Base-by-base conservation (phyloP, 1,140 invertebrate genomes). In the Microplitis mediator region DNA sequence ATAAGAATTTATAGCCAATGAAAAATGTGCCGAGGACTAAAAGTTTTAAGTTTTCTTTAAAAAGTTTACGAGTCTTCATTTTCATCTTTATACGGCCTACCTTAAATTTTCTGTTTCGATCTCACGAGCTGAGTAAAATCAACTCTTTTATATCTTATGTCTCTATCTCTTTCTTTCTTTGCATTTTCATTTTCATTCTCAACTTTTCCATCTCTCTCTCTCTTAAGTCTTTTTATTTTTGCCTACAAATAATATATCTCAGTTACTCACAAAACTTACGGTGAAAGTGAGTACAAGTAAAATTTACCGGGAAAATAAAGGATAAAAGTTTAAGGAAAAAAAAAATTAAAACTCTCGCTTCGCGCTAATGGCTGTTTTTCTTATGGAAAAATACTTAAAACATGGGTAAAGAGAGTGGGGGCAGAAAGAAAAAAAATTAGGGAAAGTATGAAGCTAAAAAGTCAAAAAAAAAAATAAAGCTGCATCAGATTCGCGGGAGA, bases 321-420 rank as follows among this genome's bases (percentile, higher is more conserved):
- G 75, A 79, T 78, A 81, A 84, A 86, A 86, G 85, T 86, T 86
- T 85, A 80, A 76, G 78, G 82, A 45, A 9, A 45, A 1, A 83
- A 85, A 84, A 85, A 84, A 80, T 83, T 82, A 86, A 84, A 86
- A 86, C 85, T 85, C 84, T 83, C 77, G 84, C 84, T 86, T 85
- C 84, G 82, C 77, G 83, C 85, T 86, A 86, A 85, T 85, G 85
- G 84, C 84, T 85, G 84, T 85, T 86, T 86, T 86, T 84, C 85
- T 86, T 86, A 78, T 82, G 75, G 72, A 79, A 80, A 82, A 85
- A 85, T 84, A 81, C 85, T 86, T 84, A 84, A 65, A 50, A 61
- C 4, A 68, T 52, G 35, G 58, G 50, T 36, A 35, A 45, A 32
- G 45, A 35, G 11, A 52, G 45, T n/a, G 4, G 13, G 34, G 2